Percentiles rank a stretch among this genome's conserved stretches.
These are phyloP conservation scores for Tretioscincus oriximinensis DNA, from an alignment of 2,113 vertebrate species.

Conservation along the genomic window DNA sequence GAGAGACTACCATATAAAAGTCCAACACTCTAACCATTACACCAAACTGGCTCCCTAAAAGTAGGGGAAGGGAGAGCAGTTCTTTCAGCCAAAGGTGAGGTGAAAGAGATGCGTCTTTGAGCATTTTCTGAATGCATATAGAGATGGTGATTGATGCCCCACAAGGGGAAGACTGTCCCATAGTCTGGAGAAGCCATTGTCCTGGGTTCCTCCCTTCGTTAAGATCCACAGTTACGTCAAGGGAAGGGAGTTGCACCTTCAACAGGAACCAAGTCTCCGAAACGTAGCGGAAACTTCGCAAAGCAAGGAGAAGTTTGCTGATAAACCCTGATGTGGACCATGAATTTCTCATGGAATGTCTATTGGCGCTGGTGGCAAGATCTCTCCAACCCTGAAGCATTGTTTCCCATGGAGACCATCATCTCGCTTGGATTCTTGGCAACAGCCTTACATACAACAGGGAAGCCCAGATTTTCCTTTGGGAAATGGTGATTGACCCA, in stretches of 20 bases:
- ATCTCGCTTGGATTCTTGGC: not conserved
- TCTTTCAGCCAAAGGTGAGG: too few relatives aligned
- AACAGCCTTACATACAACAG: not conserved
- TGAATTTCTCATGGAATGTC: not conserved
- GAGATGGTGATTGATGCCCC: too few relatives aligned
- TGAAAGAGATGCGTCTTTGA: too few relatives aligned
- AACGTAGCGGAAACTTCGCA: constrained; percentile 15
- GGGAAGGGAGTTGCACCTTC: not conserved
- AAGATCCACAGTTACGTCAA: not conserved
- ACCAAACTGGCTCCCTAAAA: too few relatives aligned
- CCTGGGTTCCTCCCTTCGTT: not conserved
- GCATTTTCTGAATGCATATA: too few relatives aligned
- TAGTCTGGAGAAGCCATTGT: too few relatives aligned
- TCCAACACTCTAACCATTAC: too few relatives aligned
- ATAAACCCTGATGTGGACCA: constrained; percentile 15
- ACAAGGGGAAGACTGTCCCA: too few relatives aligned
- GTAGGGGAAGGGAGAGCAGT: too few relatives aligned
- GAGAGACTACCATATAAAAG: too few relatives aligned
- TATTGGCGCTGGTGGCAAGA: too few relatives aligned
- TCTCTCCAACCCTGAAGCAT: not conserved
- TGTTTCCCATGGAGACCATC: too few relatives aligned
- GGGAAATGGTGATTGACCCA: not conserved
- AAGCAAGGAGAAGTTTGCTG: constrained; percentile 21
- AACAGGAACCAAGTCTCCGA: not conserved
- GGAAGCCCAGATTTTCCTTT: not conserved